phyloP scores from a whole-genome alignment of 2,113 vertebrate species.

The Mobula hypostoma region DNA sequence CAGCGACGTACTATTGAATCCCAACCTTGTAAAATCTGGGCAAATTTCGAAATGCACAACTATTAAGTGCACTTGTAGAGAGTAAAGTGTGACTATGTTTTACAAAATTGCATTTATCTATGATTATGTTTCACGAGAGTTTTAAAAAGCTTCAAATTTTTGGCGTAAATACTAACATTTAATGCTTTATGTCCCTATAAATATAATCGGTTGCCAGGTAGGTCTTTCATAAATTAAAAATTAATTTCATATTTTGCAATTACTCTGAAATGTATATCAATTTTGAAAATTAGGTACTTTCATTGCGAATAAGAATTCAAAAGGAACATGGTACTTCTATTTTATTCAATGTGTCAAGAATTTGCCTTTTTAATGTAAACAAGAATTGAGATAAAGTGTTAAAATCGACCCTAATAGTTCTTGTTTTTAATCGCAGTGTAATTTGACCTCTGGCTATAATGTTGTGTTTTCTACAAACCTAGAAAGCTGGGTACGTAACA shows the following conservation, averaged over 20 bases:
- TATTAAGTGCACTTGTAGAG: too few species aligned
- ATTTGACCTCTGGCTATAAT: background rate
- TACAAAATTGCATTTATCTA: background rate
- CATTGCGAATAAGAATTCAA: background rate
- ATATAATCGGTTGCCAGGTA: background rate
- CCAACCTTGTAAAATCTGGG: background rate
- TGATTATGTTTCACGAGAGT: background rate
- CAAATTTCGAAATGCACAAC: background rate
- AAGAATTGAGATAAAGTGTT: background rate
- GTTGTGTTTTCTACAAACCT: background rate
- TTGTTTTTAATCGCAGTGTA: constrained; percentile 1
- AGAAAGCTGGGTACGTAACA: background rate
- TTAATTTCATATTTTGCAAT: background rate
- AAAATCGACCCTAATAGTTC: background rate
- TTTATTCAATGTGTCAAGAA: background rate
- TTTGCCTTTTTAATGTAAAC: background rate
- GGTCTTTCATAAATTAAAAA: background rate
- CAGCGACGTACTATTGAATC: background rate
- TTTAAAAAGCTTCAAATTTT: background rate
- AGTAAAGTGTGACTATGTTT: background rate
- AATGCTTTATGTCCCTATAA: background rate
- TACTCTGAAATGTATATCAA: too few species aligned
- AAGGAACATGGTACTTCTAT: background rate
- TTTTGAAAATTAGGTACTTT: background rate
- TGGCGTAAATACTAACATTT: background rate